A percentile compares a stretch with the other conserved stretches of the same genome.
phyloP scores from a whole-genome alignment of 2,888 invertebrate genomes.

The Ligdia adustata region DNA sequence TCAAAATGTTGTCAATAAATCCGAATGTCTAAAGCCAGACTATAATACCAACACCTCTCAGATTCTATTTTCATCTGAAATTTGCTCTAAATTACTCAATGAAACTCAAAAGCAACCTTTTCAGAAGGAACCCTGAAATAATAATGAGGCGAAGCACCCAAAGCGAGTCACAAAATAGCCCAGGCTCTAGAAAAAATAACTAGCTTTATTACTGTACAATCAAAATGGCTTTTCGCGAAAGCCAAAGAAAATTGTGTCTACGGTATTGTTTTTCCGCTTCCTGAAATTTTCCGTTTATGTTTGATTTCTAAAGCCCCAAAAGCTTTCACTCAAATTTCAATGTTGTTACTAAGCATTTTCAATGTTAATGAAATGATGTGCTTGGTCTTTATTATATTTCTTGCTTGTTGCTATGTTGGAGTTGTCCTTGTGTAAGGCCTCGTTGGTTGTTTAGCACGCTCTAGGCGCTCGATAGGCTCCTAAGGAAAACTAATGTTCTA shows the following conservation, averaged over 20 bases:
- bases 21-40: too few relatives aligned
- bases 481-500: too few relatives aligned
- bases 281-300: slow-evolving; percentile 5
- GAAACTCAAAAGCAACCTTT: slow-evolving; percentile 26
- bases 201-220: slow-evolving; percentile 17
- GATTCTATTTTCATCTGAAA: too few relatives aligned
- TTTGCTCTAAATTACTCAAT: slow-evolving; percentile 30
- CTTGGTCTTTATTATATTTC: too few relatives aligned
- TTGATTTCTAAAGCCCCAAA: background rate
- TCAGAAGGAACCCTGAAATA: slow-evolving; percentile 24
- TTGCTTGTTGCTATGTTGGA: too few relatives aligned
- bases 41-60: too few relatives aligned
- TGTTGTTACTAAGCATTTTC: background rate
- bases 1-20: too few relatives aligned
- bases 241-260: slow-evolving; percentile 10
- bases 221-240: slow-evolving; percentile 10
- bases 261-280: slow-evolving; percentile 11
- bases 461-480: too few relatives aligned
- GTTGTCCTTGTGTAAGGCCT: too few relatives aligned
- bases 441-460: too few relatives aligned
- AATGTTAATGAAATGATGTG: background rate
- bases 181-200: slow-evolving; percentile 24
- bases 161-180: slow-evolving; percentile 21
- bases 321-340: background rate
- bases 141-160: slow-evolving; percentile 25